Conservation (phyloP, 2,888 invertebrate species). For the Masnerella sp. region DNA sequence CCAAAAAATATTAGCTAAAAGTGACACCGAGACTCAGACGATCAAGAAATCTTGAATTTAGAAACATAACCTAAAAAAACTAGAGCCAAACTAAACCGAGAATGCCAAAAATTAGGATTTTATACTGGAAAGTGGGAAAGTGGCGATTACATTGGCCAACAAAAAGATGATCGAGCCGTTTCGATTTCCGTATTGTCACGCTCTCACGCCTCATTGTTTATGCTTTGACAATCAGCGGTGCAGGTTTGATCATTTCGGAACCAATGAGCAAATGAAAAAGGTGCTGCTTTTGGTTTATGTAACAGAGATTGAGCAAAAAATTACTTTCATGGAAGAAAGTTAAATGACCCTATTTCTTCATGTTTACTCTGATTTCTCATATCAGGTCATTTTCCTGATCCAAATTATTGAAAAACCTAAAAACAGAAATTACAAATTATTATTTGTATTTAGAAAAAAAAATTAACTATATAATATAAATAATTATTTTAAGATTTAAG, state of each 20-base stretch:
- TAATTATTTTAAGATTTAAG: too few relatives aligned
- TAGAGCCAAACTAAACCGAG: constrained; percentile 38
- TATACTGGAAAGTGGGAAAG: constrained; percentile 61
- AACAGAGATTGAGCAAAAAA: neutral
- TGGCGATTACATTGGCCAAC: constrained; percentile 20
- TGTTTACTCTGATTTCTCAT: too few relatives aligned
- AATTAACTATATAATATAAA: too few relatives aligned
- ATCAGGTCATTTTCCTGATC: too few relatives aligned
- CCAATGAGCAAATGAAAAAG: too few relatives aligned
- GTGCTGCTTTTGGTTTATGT: constrained; percentile 5
- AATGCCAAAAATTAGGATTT: constrained; percentile 53
- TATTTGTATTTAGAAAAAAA: too few relatives aligned
- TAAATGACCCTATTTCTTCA: constrained; percentile 8
- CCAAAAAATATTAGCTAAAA: neutral
- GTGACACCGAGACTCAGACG: too few relatives aligned
- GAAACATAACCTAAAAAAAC: neutral
- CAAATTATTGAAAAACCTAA: too few relatives aligned
- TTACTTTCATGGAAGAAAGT: constrained; percentile 10
- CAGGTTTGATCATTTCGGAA: constrained; percentile 4
- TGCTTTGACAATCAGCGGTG: constrained; percentile 52
- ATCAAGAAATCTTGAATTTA: neutral
- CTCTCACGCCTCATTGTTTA: constrained; percentile 59
- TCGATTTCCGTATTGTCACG: constrained; percentile 60
- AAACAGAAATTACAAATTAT: too few relatives aligned
- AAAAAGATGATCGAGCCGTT: constrained; percentile 51